Evolutionary conservation across 2,113 vertebrate genomes (phyloP).

Genomic region (Mellivora capensis): DNA sequence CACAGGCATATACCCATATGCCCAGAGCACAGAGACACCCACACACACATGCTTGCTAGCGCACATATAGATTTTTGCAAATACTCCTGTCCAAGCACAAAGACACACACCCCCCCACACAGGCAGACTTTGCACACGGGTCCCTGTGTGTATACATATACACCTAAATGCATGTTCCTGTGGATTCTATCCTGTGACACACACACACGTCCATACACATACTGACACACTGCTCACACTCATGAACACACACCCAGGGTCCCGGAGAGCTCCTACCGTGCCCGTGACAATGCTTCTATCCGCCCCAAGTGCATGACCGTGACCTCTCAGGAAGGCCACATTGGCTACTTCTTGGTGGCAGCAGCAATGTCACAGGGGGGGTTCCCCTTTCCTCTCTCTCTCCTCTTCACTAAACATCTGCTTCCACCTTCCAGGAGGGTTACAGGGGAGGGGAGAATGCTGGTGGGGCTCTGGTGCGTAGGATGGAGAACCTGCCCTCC

Average conservation of each 20-base stretch:
- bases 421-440: neutral
- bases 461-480: accelerated
- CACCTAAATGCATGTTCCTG: neutral
- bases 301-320: neutral
- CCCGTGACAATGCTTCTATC: neutral
- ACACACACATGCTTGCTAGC: neutral
- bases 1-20: neutral
- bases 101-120: neutral
- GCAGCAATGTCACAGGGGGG: neutral
- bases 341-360: neutral
- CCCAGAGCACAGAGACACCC: neutral
- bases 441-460: neutral
- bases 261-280: neutral
- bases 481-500: neutral
- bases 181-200: neutral
- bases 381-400: neutral
- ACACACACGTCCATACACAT: neutral
- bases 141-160: accelerated
- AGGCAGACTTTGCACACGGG: neutral
- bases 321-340: neutral
- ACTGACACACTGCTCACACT: neutral
- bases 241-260: neutral
- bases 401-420: neutral
- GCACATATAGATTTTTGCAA: neutral
- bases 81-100: neutral